Evolutionary conservation across 2,888 invertebrate species (phyloP), one percentile per base, ranked within the genome.

Genomic region (Amorpha juglandis): DNA sequence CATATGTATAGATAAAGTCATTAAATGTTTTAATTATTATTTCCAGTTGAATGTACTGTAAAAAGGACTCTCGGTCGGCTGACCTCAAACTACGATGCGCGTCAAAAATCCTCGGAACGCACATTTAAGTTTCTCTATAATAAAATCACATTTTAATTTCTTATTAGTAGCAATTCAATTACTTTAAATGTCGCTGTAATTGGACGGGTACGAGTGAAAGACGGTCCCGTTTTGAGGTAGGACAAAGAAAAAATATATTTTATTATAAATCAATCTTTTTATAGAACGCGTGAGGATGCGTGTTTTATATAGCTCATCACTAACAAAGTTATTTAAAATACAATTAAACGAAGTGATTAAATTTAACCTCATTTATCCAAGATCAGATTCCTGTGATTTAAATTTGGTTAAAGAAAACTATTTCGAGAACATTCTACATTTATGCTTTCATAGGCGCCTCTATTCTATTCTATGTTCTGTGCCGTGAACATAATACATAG

Each of bases 121-220:
- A 83, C 83, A 89, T 87, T 88, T 87, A 84, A 87, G 79, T 81
- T 82, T 81, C 83, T 83, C 82, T 83, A 84, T 75, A 88, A 85
- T 92, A 92, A 92, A 91, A 83, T 84, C 71, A 78, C 79, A 70
- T 79, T 86, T 90, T 91, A 87, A 92, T 90, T 81, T 78, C 86
- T 79, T 86, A 83, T 84, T 83, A 82, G 76, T 76, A 77, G 75
- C 75, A 81, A 89, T 89, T 87, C 88, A 88, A 84, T 86, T 80
- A 81, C 83, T 80, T 80, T 82, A 77, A 88, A 83, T 75, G 83
- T 83, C 76, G 71, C 79, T 81, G 81, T 89, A 89, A 89, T 89
- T 88, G 88, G 84, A 71, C 67, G 64, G 51, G 58, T 65, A 58
- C 48, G 38, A 47, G 33, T 12, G 14, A 7, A 21, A 51, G 14